Evolutionary conservation across 2,113 vertebrate genomes (phyloP).

Genomic region (Charina bottae): DNA sequence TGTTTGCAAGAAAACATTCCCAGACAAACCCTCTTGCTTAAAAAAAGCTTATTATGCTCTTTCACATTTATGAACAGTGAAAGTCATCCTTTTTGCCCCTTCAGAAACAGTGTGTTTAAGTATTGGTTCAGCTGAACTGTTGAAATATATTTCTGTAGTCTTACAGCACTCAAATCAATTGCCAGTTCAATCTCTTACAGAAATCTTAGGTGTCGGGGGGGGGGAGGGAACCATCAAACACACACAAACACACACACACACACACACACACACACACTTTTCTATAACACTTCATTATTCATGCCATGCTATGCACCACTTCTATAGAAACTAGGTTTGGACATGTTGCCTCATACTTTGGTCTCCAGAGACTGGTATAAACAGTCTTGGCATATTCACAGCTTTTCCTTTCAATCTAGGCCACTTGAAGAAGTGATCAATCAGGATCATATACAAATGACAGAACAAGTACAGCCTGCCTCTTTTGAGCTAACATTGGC

Average conservation of each 20-base stretch:
- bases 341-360: constrained; percentile 65
- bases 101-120: constrained; percentile 28
- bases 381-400: constrained; percentile 71
- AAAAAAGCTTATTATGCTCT: constrained; percentile 7
- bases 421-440: constrained; percentile 71
- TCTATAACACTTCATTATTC: constrained; percentile 69
- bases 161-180: constrained; percentile 55
- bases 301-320: constrained; percentile 51
- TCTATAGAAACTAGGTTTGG: constrained; percentile 59
- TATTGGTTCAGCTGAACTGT: constrained; percentile 41
- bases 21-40: background rate
- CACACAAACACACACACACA: background rate
- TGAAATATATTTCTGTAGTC: constrained; percentile 47
- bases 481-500: constrained; percentile 62
- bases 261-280: background rate
- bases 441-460: constrained; percentile 72
- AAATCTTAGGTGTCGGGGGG: constrained; percentile 48
- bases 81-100: constrained; percentile 12
- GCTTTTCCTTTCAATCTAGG: constrained; percentile 73
- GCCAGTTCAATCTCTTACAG: constrained; percentile 43
- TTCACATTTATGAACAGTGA: constrained; percentile 1
- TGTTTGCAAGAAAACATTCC: constrained; percentile 34
- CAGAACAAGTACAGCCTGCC: constrained; percentile 55
- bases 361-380: constrained; percentile 74
- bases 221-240: constrained; percentile 48